Evolutionary conservation across 2,888 invertebrate species (phyloP), one percentile per base, ranked within the genome.

Genomic region (Himalopsyche anomala): DNA sequence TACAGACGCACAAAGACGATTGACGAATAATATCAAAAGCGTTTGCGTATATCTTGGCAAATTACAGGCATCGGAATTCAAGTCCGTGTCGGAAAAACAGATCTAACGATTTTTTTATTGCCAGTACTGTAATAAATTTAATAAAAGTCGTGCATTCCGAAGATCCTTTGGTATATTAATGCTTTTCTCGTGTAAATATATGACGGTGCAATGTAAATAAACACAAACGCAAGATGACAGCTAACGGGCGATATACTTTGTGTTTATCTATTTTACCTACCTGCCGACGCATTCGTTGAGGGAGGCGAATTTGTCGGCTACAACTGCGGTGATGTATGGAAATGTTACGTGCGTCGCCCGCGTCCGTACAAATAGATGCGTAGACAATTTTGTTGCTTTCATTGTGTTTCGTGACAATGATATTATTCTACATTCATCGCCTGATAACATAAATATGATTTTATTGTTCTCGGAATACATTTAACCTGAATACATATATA

Each of bases 71-170:
- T 62, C 8, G 28, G 62, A 62, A 62, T 62, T 62, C 8, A 19
- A 19, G 62, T 28, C 0, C 28, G 62, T 62, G 62, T 62, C 51
- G 62, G 62, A 62, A 62, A 62, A 62, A 62, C 62, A 62, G n/a
- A 62, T 62, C 28, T 28, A 62, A 62, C 6, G 62, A 19, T 11
- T 62, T 62, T 51, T 51, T 19, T 62, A 62, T 28, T 4, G 19
- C 62, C 28, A 62, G 28, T 28, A 28, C 19, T 19, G 62, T 28
- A 62, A 62, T 62, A 62, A 62, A 62, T 62, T 62, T 9, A 28
- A 62, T 62, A 62, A 62, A 62, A 62, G 62, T 62, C 62, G 19
- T 62, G 62, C 62, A 62, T 62, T 62, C 62, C 62, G n/a, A 62
- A n/a, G 19, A 62, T 62, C 62, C 62, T 28, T 62, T 8, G 19